Conservation (phyloP, 2,888 invertebrate genomes). For the Drosophila pegasa region DNA sequence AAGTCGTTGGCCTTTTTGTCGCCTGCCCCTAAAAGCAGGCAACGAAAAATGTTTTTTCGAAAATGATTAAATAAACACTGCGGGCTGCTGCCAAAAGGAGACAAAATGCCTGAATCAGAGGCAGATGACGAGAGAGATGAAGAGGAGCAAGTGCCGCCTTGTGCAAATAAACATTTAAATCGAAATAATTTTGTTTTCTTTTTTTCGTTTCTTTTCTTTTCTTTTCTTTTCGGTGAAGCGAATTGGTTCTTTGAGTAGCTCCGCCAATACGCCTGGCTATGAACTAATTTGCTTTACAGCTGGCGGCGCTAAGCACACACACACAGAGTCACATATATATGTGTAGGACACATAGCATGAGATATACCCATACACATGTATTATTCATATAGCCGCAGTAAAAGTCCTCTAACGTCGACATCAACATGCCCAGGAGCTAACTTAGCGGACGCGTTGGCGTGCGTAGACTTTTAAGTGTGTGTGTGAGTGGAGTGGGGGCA, state of each 20-base stretch:
- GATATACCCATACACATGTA: conserved; percentile 53
- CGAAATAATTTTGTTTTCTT: conserved; percentile 49
- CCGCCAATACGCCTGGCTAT: conserved; percentile 63
- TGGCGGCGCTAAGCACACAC: conserved; percentile 49
- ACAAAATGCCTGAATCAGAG: conserved; percentile 8
- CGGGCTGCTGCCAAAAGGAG: conserved; percentile 29
- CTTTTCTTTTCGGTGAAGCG: conserved; percentile 4
- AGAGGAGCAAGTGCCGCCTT: conserved; percentile 38
- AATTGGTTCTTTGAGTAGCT: conserved; percentile 56
- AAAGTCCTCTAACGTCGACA: conserved; percentile 66
- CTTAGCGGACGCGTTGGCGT: conserved; percentile 72
- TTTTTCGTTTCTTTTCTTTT: background rate
- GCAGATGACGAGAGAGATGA: background rate
- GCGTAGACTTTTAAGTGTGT: conserved; percentile 73
- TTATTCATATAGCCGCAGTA: conserved; percentile 74
- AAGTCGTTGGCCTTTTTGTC: conserved; percentile 35
- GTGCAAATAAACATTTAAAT: conserved; percentile 72
- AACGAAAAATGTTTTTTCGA: conserved; percentile 11
- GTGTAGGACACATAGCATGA: background rate
- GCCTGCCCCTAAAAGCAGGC: conserved; percentile 21
- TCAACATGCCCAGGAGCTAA: conserved; percentile 66
- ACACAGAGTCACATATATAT: background rate
- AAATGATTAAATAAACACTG: conserved; percentile 64
- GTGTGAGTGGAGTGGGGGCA: background rate
- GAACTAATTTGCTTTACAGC: conserved; percentile 77